Evolutionary conservation across 1,140 invertebrate species (phyloP).

Genomic region (Parapsyche elsis): DNA sequence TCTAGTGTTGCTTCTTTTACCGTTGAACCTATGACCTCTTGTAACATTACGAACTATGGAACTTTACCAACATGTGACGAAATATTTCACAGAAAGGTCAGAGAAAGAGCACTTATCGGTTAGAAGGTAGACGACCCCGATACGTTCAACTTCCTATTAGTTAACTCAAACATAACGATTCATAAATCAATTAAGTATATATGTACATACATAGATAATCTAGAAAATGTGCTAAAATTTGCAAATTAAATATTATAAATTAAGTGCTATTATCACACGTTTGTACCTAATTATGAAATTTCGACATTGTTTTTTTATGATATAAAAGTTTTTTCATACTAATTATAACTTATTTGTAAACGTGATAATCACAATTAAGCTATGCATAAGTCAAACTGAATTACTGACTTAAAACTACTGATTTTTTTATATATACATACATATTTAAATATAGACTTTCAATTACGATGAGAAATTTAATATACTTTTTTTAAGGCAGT

Average conservation of each 20-base stretch:
- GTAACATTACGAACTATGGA: conserved; percentile 14
- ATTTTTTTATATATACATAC: no score
- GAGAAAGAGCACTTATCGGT: not conserved
- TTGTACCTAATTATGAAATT: not conserved
- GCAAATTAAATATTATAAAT: not conserved
- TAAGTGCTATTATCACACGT: not conserved
- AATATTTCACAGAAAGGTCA: conserved; percentile 23
- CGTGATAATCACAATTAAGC: no score
- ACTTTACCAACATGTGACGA: conserved; percentile 22
- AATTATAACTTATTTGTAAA: no score
- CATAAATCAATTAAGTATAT: not conserved
- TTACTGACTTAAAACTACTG: no score
- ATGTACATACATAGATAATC: not conserved
- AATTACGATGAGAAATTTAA: no score
- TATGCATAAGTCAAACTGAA: no score
- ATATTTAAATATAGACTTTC: no score
- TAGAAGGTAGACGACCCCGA: conserved; percentile 20
- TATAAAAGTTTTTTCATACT: no score
- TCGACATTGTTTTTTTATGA: not conserved
- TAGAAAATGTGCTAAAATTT: not conserved
- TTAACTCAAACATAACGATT: not conserved
- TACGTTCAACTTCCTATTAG: not conserved
- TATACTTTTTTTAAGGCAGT: no score
- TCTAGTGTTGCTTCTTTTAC: not conserved
- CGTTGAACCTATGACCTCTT: conserved; percentile 4